These are phyloP conservation scores for Dascyllus trimaculatus DNA, from an alignment of 2,113 vertebrate species.

Conservation along the genomic window DNA sequence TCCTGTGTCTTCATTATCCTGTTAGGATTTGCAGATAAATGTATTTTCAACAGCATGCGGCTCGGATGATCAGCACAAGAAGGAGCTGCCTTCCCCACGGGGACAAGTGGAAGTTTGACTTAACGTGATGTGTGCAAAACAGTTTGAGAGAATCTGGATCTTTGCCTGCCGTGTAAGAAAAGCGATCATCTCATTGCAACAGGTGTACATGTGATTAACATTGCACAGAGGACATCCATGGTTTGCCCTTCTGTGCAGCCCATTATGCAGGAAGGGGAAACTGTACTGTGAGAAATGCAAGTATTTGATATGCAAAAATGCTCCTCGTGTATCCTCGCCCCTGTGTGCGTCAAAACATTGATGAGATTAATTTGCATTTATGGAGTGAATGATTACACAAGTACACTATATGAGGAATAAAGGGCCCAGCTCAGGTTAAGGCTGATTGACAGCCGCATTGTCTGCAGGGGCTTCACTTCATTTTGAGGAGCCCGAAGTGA, in stretches of 20 bases:
- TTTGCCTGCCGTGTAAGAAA: slow-evolving; percentile 6
- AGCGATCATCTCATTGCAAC: slow-evolving; percentile 3
- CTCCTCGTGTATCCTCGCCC: slow-evolving; percentile 50
- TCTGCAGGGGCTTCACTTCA: slow-evolving; percentile 77
- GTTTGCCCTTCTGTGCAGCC: slow-evolving; percentile 24
- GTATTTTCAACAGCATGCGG: slow-evolving; percentile 46
- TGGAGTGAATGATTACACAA: slow-evolving; percentile 81
- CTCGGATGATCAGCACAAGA: slow-evolving; percentile 27
- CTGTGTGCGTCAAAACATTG: slow-evolving; percentile 74
- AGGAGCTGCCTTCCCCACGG: slow-evolving; percentile 2
- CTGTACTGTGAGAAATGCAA: slow-evolving; percentile 52
- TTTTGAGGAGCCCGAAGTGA: slow-evolving; percentile 75
- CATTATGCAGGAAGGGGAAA: slow-evolving; percentile 36
- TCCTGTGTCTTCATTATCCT: slow-evolving; percentile 73
- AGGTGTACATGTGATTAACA: slow-evolving; percentile 30
- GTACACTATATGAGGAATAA: slow-evolving; percentile 80
- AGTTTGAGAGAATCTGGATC: slow-evolving; percentile 1
- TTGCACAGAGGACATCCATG: slow-evolving; percentile 26
- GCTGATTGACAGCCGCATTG: slow-evolving; percentile 82
- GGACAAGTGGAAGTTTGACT: slow-evolving; percentile 25
- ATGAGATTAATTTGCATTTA: slow-evolving; percentile 81
- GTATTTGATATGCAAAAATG: slow-evolving; percentile 57
- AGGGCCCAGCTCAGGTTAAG: slow-evolving; percentile 81
- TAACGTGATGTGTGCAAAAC: slow-evolving; percentile 8
- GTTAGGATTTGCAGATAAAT: slow-evolving; percentile 67